These are phyloP conservation scores for Coryphaenoides rupestris DNA, from an alignment of 2,113 vertebrate genomes.

Conservation along the genomic window DNA sequence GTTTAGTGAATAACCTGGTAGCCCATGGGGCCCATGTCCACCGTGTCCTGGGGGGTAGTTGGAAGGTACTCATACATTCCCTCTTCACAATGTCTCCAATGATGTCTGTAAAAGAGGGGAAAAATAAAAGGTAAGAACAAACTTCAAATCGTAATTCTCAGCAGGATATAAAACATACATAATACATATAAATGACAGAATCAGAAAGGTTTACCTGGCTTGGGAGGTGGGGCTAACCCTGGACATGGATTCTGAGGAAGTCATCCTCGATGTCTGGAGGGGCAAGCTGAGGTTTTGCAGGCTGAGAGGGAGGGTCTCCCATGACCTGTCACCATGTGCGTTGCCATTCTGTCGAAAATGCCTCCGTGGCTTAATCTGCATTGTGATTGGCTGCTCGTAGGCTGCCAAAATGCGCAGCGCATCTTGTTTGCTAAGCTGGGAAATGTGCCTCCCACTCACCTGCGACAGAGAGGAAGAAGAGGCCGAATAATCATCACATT, in stretches of 20 bases:
- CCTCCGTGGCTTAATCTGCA: slow-evolving; percentile 72
- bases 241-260: slow-evolving; percentile 27
- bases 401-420: slow-evolving; percentile 69
- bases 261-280: slow-evolving; percentile 42
- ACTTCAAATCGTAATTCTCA: not conserved
- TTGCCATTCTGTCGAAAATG: slow-evolving; percentile 49
- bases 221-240: slow-evolving; percentile 51
- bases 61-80: slow-evolving; percentile 69
- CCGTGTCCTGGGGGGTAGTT: slow-evolving; percentile 59
- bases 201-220: slow-evolving; percentile 54
- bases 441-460: slow-evolving; percentile 64
- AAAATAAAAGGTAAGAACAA: not conserved
- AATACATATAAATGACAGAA: not conserved
- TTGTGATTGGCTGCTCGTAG: slow-evolving; percentile 72
- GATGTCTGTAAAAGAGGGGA: slow-evolving; percentile 50
- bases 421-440: slow-evolving; percentile 69
- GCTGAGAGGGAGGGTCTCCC: slow-evolving; percentile 68
- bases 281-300: slow-evolving; percentile 63
- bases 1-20: slow-evolving; percentile 50
- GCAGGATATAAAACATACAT: not conserved
- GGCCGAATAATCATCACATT: not conserved
- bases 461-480: slow-evolving; percentile 30
- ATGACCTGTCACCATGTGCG: slow-evolving; percentile 56
- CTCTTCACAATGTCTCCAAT: slow-evolving; percentile 64
- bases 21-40: slow-evolving; percentile 46